Conservation (phyloP, 1,140 invertebrate genomes). For the Battus philenor region DNA sequence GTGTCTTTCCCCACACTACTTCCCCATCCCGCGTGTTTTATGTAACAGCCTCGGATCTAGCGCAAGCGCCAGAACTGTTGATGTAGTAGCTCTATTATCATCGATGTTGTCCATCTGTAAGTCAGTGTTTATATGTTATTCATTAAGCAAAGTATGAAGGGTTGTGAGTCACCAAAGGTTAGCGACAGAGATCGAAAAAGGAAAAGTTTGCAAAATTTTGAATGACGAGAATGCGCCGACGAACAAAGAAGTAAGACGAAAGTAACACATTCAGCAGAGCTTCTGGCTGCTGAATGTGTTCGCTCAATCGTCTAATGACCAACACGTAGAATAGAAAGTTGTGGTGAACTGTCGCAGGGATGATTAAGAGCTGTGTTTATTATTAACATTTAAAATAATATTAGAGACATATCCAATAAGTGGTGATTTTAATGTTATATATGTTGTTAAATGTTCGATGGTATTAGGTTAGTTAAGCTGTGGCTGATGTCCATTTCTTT, state of each 20-base stretch:
- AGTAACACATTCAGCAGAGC: too few species aligned
- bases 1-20: constrained; percentile 19
- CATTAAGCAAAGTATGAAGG: constrained; percentile 26
- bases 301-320: too few species aligned
- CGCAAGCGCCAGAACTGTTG: constrained; percentile 8
- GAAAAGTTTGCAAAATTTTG: constrained; percentile 1
- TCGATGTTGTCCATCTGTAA: constrained; percentile 15
- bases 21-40: constrained; percentile 26
- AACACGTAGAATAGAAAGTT: too few species aligned
- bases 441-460: constrained; percentile 24
- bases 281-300: too few species aligned
- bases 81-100: constrained; percentile 4
- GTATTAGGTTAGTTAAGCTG: constrained; percentile 5
- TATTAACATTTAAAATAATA: constrained; percentile 35
- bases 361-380: constrained; percentile 11
- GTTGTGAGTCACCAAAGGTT: constrained; percentile 27
- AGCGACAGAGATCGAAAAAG: constrained; percentile 9
- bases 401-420: constrained; percentile 56
- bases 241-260: too few species aligned
- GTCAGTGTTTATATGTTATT: constrained; percentile 18
- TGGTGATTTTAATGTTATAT: constrained; percentile 43
- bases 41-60: constrained; percentile 54
- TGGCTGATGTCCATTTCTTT: not conserved
- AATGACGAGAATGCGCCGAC: too few species aligned
- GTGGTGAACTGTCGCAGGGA: constrained; percentile 12